Evolutionary conservation across 2,113 vertebrate genomes (phyloP), one percentile per base, ranked within the genome.

Genomic region (Chaetops frenatus): DNA sequence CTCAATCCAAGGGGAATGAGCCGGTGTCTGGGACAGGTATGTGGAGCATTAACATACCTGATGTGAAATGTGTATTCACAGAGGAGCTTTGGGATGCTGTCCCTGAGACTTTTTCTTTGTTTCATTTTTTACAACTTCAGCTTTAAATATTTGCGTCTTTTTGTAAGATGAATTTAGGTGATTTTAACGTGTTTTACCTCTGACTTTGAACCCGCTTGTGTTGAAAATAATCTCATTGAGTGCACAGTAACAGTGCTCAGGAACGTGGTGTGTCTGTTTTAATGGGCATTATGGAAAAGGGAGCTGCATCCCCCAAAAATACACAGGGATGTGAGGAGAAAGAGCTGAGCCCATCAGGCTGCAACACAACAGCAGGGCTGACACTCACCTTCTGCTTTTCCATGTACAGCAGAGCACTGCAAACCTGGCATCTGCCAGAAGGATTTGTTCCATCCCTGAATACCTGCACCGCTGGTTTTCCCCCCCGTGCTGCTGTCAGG

Each of bases 341-440:
- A 10, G 33, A 65, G 80, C 88, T 15, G 86, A 93, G 94, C 88
- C 91, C 50, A 3, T 80, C 54, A 38, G 4, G 5, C 51, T 45
- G 72, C 67, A 31, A 0, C 47, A 1, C 64, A 65, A 14, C 93
- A 92, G 90, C 90, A 57, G 88, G 85, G 88, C 67, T 88, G 90
- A 53, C 6, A 4, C 60, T 88, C 82, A 60, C 92, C 92, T 90
- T 82, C 81, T 92, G 94, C 82, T 92, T 71, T 47, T 25, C 67
- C 70, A 2, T 72, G 93, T 91, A 50, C 11, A 86, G 73, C 84
- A 95, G 61, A 35, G 57, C 78, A 23, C 70, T 81, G 90, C 90
- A 81, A 11, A 90, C 81, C 28, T 77, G 73, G 72, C 85, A 90
- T 38, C 85, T 88, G 96, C 93, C 93, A 88, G 11, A 45, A 86